Conservation (phyloP, 2,113 vertebrate genomes). For the Erythrolamprus reginae region DNA sequence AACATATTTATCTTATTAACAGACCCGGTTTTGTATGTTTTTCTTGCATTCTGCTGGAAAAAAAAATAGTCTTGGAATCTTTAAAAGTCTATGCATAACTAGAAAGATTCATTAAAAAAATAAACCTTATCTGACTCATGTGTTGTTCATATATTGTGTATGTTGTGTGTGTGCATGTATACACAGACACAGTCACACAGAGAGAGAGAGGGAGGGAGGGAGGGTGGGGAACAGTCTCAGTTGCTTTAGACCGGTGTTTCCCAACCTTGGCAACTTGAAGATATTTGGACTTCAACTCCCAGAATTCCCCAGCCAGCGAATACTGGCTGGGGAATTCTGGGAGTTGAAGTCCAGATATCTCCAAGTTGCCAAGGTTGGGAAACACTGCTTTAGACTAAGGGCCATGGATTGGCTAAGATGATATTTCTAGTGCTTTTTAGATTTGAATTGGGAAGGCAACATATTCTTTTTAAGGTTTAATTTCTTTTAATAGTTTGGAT, state of each 20-base stretch:
- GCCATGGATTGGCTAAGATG: background rate
- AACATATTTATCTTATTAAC: background rate
- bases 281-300: too few relatives aligned
- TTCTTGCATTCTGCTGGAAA: background rate
- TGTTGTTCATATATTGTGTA: background rate
- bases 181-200: too few relatives aligned
- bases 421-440: background rate
- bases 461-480: background rate
- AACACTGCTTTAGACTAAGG: background rate
- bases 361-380: too few relatives aligned
- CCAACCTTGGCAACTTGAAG: too few relatives aligned
- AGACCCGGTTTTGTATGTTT: background rate
- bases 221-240: background rate
- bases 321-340: too few relatives aligned
- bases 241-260: background rate
- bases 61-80: background rate
- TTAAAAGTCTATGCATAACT: background rate
- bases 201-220: fast-evolving
- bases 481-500: background rate
- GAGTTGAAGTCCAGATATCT: too few relatives aligned
- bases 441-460: background rate
- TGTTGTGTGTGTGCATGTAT: background rate
- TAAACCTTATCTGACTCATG: background rate
- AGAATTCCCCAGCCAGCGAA: too few relatives aligned
- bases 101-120: background rate